Conservation (phyloP, 2,797 vertebrate species). For the Babyrousa celebensis region DNA sequence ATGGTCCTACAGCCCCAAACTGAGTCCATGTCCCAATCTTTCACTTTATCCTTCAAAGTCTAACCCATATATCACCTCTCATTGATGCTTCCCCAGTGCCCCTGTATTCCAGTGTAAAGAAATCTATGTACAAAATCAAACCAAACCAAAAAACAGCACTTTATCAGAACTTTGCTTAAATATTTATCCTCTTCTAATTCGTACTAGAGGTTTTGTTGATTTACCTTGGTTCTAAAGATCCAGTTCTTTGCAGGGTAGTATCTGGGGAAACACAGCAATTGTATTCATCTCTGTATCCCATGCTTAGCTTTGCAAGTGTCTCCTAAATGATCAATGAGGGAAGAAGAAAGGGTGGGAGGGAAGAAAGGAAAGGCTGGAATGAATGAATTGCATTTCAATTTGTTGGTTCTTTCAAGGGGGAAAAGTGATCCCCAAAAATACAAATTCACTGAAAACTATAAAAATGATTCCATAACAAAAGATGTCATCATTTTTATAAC, state of each 20-base stretch:
- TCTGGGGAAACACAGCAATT: neutral
- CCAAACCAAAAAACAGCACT: neutral
- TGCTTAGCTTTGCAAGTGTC: neutral
- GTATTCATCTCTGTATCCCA: neutral
- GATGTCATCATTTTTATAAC: neutral
- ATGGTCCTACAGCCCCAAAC: neutral
- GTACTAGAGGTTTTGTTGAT: neutral
- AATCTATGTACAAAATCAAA: neutral
- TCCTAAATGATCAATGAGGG: neutral
- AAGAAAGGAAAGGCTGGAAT: neutral
- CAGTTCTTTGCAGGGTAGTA: neutral
- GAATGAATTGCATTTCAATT: neutral
- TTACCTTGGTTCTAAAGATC: neutral
- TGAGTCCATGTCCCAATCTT: neutral
- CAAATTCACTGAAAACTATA: neutral
- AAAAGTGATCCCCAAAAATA: neutral
- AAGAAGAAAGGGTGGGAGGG: neutral
- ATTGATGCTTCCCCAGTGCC: neutral
- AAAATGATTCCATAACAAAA: conserved; percentile 13
- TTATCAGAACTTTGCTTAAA: neutral
- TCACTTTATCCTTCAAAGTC: neutral
- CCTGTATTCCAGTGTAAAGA: neutral
- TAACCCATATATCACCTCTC: neutral
- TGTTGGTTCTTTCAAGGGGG: neutral
- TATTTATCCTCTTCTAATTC: neutral